phyloP scores from a whole-genome alignment of 2,888 invertebrate genomes.

The Brachyopa scutellaris region DNA sequence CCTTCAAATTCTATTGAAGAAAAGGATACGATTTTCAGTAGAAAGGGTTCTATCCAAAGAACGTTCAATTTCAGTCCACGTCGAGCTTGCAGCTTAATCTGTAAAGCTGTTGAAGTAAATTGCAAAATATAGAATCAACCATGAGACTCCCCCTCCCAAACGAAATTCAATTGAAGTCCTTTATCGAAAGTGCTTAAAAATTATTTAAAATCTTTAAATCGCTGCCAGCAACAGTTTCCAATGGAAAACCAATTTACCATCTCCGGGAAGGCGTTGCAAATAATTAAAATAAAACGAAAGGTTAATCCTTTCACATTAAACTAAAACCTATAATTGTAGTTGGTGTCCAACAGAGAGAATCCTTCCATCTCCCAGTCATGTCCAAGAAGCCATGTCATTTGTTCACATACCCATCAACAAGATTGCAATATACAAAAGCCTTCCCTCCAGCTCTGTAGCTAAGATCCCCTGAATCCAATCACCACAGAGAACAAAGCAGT shows the following conservation, averaged over 20 bases:
- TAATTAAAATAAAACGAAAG: constrained; percentile 46
- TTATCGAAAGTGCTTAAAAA: too few relatives aligned
- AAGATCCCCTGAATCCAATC: constrained; percentile 62
- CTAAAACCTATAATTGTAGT: constrained; percentile 21
- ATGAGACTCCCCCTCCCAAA: too few relatives aligned
- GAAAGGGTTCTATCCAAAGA: too few relatives aligned
- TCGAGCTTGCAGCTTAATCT: too few relatives aligned
- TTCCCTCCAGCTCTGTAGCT: constrained; percentile 25
- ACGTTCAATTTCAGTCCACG: too few relatives aligned
- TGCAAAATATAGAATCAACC: too few relatives aligned
- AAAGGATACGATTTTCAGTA: too few relatives aligned
- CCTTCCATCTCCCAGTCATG: constrained; percentile 23
- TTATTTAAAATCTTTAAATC: too few relatives aligned
- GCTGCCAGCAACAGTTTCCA: too few relatives aligned
- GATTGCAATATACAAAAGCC: constrained; percentile 44
- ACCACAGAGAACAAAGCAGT: constrained; percentile 49
- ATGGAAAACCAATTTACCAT: constrained; percentile 7
- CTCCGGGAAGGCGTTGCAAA: constrained; percentile 32
- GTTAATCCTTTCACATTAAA: constrained; percentile 57
- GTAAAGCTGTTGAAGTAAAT: too few relatives aligned
- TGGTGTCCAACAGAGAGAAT: constrained; percentile 24
- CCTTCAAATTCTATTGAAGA: too few relatives aligned
- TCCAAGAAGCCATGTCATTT: constrained; percentile 46
- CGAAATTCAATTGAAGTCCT: too few relatives aligned
- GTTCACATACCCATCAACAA: constrained; percentile 56